Conservation (phyloP, 2,797 vertebrate species). For the Sebastolobus altivelis region DNA sequence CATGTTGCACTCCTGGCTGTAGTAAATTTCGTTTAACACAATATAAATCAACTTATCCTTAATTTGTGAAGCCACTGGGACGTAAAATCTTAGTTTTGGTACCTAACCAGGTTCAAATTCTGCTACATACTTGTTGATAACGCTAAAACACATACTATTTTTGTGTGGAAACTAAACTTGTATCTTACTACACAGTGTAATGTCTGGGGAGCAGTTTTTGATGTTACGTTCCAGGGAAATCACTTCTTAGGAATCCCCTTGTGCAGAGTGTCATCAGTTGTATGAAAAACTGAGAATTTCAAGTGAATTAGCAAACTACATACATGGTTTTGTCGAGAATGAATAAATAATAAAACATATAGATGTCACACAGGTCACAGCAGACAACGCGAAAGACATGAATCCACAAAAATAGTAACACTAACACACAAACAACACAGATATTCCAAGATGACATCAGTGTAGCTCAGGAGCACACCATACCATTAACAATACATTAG, state of each 20-base stretch:
- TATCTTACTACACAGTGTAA: neutral
- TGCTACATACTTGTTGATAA: neutral
- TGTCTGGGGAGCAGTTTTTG: constrained; percentile 2
- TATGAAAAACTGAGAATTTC: neutral
- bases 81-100: neutral
- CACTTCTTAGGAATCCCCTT: neutral
- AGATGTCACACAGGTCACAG: neutral
- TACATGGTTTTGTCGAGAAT: neutral
- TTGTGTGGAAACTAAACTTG: neutral
- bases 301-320: neutral
- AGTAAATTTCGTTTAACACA: neutral
- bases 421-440: neutral
- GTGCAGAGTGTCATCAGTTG: neutral
- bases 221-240: neutral
- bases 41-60: neutral
- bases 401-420: neutral
- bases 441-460: neutral
- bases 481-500: neutral
- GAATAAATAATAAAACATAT: neutral
- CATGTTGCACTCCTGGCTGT: neutral
- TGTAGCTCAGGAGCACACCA: neutral
- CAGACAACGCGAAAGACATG: neutral
- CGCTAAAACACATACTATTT: neutral
- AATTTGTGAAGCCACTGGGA: neutral
- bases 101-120: neutral